Percentiles rank a stretch among this genome's conserved stretches.
phyloP scores from a whole-genome alignment of 2,113 vertebrate genomes.

The Polyodon spathula region DNA sequence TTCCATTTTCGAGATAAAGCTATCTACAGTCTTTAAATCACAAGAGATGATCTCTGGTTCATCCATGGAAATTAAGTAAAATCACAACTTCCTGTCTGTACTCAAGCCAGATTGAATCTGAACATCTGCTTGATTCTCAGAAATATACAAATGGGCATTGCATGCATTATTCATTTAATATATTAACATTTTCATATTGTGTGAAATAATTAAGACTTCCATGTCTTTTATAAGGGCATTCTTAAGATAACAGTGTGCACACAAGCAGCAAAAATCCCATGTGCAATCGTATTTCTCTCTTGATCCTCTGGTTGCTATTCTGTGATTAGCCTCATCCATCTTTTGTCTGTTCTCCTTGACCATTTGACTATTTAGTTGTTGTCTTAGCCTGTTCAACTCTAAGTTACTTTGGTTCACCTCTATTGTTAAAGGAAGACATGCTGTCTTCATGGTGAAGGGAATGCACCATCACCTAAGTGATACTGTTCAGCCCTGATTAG shows the following conservation, averaged over 20 bases:
- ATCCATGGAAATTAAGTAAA: background rate
- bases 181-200: background rate
- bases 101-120: background rate
- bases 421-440: background rate
- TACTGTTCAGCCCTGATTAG: background rate
- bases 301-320: background rate
- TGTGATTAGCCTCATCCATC: background rate
- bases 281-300: background rate
- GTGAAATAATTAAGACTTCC: background rate
- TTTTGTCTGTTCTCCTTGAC: background rate
- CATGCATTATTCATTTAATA: background rate
- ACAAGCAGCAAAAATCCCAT: background rate
- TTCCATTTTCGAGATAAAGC: background rate
- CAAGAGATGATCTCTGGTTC: background rate
- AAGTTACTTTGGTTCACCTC: no score
- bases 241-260: background rate
- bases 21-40: slow-evolving; percentile 1
- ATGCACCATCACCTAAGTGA: background rate
- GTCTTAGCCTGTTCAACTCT: background rate
- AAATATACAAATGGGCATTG: background rate
- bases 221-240: background rate
- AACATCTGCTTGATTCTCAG: background rate
- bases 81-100: background rate
- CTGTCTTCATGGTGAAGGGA: no score
- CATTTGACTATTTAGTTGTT: background rate